Conservation (phyloP, 2,797 vertebrate species). For the Octomys mimax region DNA sequence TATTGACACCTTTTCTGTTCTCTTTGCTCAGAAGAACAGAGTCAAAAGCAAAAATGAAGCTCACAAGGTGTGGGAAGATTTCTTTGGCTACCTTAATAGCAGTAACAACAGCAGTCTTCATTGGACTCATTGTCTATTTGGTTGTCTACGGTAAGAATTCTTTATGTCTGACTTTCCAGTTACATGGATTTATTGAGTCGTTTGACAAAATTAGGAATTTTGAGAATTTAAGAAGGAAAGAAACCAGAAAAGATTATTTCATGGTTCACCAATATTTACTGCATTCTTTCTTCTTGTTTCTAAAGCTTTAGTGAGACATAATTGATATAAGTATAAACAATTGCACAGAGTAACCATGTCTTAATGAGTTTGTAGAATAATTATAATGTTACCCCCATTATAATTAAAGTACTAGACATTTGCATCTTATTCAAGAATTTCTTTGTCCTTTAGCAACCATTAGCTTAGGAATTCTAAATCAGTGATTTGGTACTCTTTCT, state of each 20-base stretch:
- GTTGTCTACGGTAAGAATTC: slow-evolving; percentile 83
- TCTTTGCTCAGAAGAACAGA: slow-evolving; percentile 66
- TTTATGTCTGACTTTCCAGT: neutral
- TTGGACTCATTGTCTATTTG: slow-evolving; percentile 86
- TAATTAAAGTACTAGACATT: neutral
- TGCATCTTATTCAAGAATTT: neutral
- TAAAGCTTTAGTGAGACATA: neutral
- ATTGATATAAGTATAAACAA: neutral
- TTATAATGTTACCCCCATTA: neutral
- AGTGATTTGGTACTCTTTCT: neutral
- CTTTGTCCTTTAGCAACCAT: neutral
- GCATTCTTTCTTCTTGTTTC: neutral
- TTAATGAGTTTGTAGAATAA: neutral
- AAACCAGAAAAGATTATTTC: neutral
- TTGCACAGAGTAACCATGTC: neutral
- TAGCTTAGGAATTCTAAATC: neutral
- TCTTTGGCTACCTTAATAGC: slow-evolving; percentile 80
- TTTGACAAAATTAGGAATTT: neutral
- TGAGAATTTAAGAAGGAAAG: neutral
- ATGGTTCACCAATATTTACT: neutral
- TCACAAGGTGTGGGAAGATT: slow-evolving; percentile 87
- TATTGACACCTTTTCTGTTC: neutral
- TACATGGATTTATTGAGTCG: neutral
- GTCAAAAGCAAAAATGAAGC: slow-evolving; percentile 80
- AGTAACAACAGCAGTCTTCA: slow-evolving; percentile 74